Evolutionary conservation across 2,888 invertebrate genomes (phyloP).

Genomic region (Spodoptera picta): DNA sequence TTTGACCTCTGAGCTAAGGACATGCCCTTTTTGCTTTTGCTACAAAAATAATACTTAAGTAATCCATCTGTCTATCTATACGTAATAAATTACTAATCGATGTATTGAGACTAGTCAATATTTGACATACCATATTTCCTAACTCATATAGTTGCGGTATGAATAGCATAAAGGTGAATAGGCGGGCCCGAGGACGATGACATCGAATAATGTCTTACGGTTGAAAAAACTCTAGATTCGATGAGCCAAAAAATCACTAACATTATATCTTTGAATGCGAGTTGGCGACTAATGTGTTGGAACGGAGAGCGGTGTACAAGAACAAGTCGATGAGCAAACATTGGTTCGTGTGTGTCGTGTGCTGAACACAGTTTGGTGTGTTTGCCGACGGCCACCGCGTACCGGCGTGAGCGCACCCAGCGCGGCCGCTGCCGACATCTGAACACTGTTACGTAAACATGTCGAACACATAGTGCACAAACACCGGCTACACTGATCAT

Average conservation of each 20-base stretch:
- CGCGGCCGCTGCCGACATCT: constrained; percentile 65
- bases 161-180: constrained; percentile 43
- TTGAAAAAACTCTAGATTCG: constrained; percentile 42
- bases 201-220: constrained; percentile 40
- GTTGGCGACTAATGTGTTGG: constrained; percentile 43
- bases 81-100: too few relatives aligned
- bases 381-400: constrained; percentile 59
- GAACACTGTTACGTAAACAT: constrained; percentile 84
- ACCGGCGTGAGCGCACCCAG: constrained; percentile 28
- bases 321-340: constrained; percentile 72
- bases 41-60: constrained; percentile 47
- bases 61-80: neutral
- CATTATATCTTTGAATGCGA: constrained; percentile 34
- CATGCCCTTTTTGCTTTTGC: constrained; percentile 68
- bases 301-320: constrained; percentile 57
- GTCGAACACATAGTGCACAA: constrained; percentile 77
- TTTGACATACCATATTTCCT: constrained; percentile 19
- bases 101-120: constrained; percentile 6
- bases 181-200: constrained; percentile 50
- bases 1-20: constrained; percentile 75
- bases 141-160: constrained; percentile 24
- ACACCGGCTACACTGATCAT: constrained; percentile 84
- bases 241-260: constrained; percentile 46
- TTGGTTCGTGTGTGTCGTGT: constrained; percentile 70
- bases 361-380: constrained; percentile 66